Conservation (phyloP, 2,113 vertebrate genomes). For the Chrysemys picta region DNA sequence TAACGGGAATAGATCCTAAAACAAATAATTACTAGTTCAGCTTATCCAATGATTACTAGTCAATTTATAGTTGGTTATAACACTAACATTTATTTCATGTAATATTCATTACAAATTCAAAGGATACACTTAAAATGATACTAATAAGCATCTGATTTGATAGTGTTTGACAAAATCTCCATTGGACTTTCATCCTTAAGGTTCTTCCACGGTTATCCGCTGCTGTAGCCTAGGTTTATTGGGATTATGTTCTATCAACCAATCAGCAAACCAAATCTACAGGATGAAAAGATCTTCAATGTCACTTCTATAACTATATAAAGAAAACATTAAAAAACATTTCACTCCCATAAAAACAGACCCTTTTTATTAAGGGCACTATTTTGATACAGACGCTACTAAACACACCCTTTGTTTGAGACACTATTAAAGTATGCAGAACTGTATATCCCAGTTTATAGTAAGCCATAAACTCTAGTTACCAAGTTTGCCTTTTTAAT, state of each 20-base stretch:
- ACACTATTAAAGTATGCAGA: neutral
- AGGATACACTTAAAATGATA: neutral
- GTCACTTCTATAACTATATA: neutral
- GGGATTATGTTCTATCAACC: conserved; percentile 91
- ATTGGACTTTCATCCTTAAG: neutral
- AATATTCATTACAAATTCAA: neutral
- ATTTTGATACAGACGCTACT: neutral
- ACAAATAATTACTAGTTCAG: neutral
- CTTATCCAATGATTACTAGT: neutral
- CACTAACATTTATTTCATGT: neutral
- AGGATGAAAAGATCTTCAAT: conserved; percentile 17
- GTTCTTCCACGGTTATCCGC: conserved; percentile 39
- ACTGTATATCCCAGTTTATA: neutral
- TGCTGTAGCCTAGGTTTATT: conserved; percentile 85
- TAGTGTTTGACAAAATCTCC: neutral
- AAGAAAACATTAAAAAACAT: neutral
- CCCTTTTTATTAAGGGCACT: neutral
- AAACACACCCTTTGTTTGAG: neutral
- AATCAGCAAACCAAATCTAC: conserved; percentile 94
- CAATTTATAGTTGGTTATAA: neutral
- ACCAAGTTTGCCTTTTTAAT: neutral
- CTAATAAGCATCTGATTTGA: neutral
- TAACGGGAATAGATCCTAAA: neutral
- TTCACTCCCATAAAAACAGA: neutral
- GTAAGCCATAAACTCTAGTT: neutral